Evolutionary conservation across 1,140 invertebrate genomes (phyloP).

Genomic region (Euglossa dilemma): DNA sequence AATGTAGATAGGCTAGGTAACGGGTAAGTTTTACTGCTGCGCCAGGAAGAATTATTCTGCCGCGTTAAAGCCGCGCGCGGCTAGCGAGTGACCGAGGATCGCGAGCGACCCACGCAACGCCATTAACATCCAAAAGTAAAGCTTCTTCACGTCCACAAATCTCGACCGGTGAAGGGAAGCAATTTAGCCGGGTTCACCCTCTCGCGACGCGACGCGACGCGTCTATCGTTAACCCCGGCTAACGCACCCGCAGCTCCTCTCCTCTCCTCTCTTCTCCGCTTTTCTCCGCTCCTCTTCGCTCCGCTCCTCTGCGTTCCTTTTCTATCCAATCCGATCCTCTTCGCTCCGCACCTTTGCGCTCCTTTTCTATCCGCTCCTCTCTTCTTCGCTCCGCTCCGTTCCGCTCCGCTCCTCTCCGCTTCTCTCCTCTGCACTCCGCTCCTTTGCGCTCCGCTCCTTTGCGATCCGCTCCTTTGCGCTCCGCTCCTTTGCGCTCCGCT

Average conservation of each 20-base stretch:
- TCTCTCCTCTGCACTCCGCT: too few species aligned
- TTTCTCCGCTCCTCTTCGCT: too few species aligned
- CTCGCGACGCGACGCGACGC: neutral
- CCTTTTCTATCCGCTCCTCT: too few species aligned
- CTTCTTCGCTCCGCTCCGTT: too few species aligned
- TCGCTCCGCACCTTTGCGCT: too few species aligned
- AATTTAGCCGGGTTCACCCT: slow-evolving; percentile 38
- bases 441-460: too few species aligned
- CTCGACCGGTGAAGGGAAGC: slow-evolving; percentile 27
- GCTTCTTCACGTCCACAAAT: slow-evolving; percentile 37
- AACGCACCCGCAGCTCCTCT: neutral
- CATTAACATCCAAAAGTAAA: slow-evolving; percentile 48
- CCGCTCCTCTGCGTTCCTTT: too few species aligned
- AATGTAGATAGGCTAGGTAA: neutral
- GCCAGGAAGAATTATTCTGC: slow-evolving; percentile 10
- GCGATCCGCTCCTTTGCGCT: too few species aligned
- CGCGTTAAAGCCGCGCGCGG: neutral
- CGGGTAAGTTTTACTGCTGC: slow-evolving; percentile 4
- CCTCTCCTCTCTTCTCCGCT: too few species aligned
- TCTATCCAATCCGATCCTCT: too few species aligned
- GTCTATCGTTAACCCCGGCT: slow-evolving; percentile 35
- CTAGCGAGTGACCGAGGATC: neutral
- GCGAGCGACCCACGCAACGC: slow-evolving; percentile 38
- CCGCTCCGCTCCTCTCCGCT: too few species aligned
- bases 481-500: too few species aligned